Percentiles rank a stretch among this genome's conserved stretches.
These are phyloP conservation scores for Pemphredon lugubris DNA, from an alignment of 2,888 invertebrate species.

Conservation along the genomic window DNA sequence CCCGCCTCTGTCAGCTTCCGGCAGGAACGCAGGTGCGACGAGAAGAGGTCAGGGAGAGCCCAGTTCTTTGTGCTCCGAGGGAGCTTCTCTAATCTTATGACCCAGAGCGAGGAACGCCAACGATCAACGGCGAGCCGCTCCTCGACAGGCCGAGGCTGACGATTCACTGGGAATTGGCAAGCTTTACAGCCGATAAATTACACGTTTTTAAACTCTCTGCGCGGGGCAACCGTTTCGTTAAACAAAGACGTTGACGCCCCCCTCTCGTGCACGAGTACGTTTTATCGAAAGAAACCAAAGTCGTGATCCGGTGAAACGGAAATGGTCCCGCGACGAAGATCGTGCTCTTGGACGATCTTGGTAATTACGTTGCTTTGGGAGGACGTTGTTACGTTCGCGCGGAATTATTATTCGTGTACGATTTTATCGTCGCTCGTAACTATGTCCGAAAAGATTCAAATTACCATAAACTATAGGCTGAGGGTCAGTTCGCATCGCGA, in stretches of 20 bases:
- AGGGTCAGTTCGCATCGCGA: too few species aligned
- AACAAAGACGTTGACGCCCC: background rate
- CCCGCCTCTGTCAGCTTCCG: constrained; percentile 71
- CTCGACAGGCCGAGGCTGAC: constrained; percentile 3
- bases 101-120: constrained; percentile 18
- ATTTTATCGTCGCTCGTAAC: too few species aligned
- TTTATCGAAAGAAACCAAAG: constrained; percentile 16
- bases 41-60: constrained; percentile 56
- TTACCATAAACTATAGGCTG: too few species aligned
- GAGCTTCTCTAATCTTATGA: constrained; percentile 19
- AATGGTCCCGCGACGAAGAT: too few species aligned
- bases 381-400: too few species aligned
- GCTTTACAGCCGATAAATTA: constrained; percentile 16
- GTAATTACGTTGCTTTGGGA: too few species aligned
- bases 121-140: constrained; percentile 11
- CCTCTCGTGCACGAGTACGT: background rate
- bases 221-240: background rate
- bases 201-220: constrained; percentile 7
- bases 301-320: too few species aligned
- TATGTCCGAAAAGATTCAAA: too few species aligned
- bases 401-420: too few species aligned
- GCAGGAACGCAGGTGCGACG: constrained; percentile 55
- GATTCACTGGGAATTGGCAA: background rate
- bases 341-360: too few species aligned
- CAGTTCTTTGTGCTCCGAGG: constrained; percentile 20